phyloP scores from a whole-genome alignment of 2,113 vertebrate species.

The Strix aluco region DNA sequence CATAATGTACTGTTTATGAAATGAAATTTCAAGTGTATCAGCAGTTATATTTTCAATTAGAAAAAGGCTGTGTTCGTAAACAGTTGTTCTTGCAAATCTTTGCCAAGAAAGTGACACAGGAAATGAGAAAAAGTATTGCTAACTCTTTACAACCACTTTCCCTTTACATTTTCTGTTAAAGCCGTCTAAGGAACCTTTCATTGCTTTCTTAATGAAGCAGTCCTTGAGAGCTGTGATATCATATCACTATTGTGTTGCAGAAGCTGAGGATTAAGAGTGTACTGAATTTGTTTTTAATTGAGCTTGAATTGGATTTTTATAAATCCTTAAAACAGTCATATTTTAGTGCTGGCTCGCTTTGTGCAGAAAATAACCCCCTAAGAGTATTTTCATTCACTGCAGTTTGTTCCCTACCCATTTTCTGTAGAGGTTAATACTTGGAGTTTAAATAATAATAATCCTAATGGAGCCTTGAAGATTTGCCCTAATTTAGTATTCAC shows the following conservation, averaged over 20 bases:
- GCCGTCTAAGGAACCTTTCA: not conserved
- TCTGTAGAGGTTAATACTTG: not conserved
- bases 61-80: not conserved
- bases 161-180: not conserved
- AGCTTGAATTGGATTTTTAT: constrained; percentile 22
- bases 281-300: constrained; percentile 28
- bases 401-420: not conserved
- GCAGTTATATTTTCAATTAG: not conserved
- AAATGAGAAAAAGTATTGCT: not conserved
- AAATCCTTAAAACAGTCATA: not conserved
- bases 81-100: not conserved
- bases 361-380: not conserved
- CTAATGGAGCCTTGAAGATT: not conserved
- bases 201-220: not conserved
- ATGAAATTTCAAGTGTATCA: not conserved
- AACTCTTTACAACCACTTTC: not conserved
- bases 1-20: not conserved
- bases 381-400: not conserved
- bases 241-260: not conserved
- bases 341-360: not conserved
- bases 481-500: not conserved
- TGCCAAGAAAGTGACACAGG: not conserved
- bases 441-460: not conserved
- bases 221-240: not conserved
- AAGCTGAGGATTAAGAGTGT: not conserved